Evolutionary conservation across 2,113 vertebrate species (phyloP), one percentile per base, ranked within the genome.

Genomic region (Orientallactaga bullata): DNA sequence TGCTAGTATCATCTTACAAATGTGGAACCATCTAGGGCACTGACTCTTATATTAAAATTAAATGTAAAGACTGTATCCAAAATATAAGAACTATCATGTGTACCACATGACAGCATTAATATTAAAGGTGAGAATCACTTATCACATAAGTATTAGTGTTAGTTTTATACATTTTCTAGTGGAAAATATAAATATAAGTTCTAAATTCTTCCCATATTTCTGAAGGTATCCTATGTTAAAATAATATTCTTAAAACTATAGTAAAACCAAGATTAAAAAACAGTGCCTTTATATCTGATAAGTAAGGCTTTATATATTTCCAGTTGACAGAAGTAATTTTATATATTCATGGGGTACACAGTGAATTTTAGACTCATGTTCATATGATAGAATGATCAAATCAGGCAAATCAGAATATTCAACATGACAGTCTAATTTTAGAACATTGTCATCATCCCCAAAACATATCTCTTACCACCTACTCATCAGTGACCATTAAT

Each of bases 221-320:
- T 85, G 88, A 94, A 63, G 82, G 77, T 10, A 24, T 11, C 21
- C 39, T 76, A 51, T 80, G 78, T 79, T 35, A 87, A 85, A 51
- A 1, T 58, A 69, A 51, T 88, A 92, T 73, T 88, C 72, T 66
- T 72, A 92, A 88, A 73, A 37, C 3, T 21, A 65, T 47, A 82
- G 58, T 1, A 63, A 94, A 85, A 85, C 2, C 12, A 82, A 73
- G 16, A 90, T 32, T 51, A 30, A 88, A 73, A 81, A 61, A n/a
- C n/a, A n/a, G 26, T 76, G 42, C 82, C 87, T 39, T 94, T 60
- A 85, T 28, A 79, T 83, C 8, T 58, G 28, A 88, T 28, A 39
- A 51, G 30, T 15, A 79, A 83, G 7, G 0, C 7, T 71, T 93
- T 79, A 21, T 11, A 74, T 3, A 65, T 78, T 91, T 91, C 80